These are phyloP conservation scores for Luehdorfia chinensis DNA, from an alignment of 1,140 invertebrate genomes.

Conservation along the genomic window DNA sequence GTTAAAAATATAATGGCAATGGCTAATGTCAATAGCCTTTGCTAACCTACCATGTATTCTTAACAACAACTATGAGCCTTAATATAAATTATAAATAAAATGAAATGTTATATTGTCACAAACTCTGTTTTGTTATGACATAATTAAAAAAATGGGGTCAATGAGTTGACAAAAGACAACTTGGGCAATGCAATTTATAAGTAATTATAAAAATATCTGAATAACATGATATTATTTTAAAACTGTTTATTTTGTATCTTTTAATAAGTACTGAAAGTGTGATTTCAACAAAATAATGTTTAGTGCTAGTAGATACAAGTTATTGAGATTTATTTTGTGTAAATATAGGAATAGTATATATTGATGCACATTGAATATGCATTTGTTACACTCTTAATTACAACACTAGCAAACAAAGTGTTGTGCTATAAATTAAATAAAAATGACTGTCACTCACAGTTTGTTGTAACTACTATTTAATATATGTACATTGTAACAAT, in stretches of 20 bases:
- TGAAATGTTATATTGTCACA: conserved; percentile 5
- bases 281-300: conserved; percentile 5
- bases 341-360: conserved; percentile 45
- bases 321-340: conserved; percentile 37
- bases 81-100: conserved; percentile 17
- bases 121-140: conserved; percentile 22
- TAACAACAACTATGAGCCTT: conserved; percentile 25
- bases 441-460: conserved; percentile 13
- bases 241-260: neutral
- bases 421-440: conserved; percentile 13
- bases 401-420: conserved; percentile 9
- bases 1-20: conserved; percentile 52
- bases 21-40: conserved; percentile 31
- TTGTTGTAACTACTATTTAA: conserved; percentile 13
- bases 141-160: too few species aligned
- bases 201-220: conserved; percentile 2
- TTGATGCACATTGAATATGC: conserved; percentile 28
- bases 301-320: too few species aligned
- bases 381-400: conserved; percentile 6
- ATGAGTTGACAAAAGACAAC: neutral
- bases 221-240: conserved; percentile 5
- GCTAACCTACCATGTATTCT: conserved; percentile 31
- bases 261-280: too few species aligned
- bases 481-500: conserved; percentile 31
- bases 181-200: conserved; percentile 9